Evolutionary conservation across 2,113 vertebrate genomes (phyloP), one percentile per base, ranked within the genome.

Genomic region (Brachypodius melanocephalos): DNA sequence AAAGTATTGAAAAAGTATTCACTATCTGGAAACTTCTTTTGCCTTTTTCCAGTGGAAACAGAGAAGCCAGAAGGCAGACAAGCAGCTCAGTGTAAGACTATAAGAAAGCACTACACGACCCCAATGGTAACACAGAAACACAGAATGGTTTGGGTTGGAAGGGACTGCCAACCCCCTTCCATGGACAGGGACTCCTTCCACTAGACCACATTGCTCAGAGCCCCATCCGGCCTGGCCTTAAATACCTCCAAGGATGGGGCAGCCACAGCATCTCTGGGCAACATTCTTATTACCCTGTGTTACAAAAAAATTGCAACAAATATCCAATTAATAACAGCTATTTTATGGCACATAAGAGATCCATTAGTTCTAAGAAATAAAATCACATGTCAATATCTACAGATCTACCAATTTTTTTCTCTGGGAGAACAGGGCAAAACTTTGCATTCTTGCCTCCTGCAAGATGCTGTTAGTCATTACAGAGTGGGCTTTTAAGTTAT

Each of bases 391-490:
- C 24, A 49, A 24, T 66, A 84, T 55, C 80, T 48, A 57, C 7
- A 58, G 22, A 19, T 18, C 14, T 36, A 59, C 8, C 9, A 1
- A 1, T 42, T 65, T n/a, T 36, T 20, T 48, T 36, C 29, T 67
- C 21, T 43, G 17, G 8, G 52, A 89, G 40, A 40, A 76, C 17
- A 38, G 42, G 32, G 38, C 20, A 66, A 85, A 76, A 90, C 32
- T 66, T 38, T 26, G 18, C 55, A 62, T 58, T 62, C 75, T 69
- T 96, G 59, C 43, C 24, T 92, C 14, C 31, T 18, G 54, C 43
- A 71, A 83, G 51, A 86, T 49, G 68, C 63, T 90, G 49, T 92
- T 90, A 95, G 85, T 95, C 92, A 94, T 80, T 83, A 29, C 45
- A 78, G 82, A 93, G 83, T 52, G 72, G 76, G 83, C 24, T 71